Evolutionary conservation across 2,113 vertebrate genomes (phyloP), one percentile per base, ranked within the genome.

Genomic region (Daphoenositta chrysoptera): DNA sequence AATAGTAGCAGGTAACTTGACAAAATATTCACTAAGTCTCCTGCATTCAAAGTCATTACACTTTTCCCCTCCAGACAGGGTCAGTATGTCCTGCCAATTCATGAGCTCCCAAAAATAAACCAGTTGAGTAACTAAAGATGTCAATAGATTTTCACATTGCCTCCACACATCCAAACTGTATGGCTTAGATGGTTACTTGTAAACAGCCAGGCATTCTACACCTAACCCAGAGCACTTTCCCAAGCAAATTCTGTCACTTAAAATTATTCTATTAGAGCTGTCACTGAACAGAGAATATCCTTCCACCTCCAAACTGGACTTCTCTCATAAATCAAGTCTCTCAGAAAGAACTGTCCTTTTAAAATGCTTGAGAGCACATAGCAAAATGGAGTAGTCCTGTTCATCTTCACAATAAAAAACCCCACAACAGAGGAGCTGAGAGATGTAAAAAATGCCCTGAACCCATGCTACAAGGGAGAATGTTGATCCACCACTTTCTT

Each of bases 91-190:
- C 96, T 97, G 95, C 93, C 94, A 96, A 83, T 96, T 94, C 65
- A 83, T 6, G 54, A 92, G 71, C 18, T 94, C 71, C 96, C 90
- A 89, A 93, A 97, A 97, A 97, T 96, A 97, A 96, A 95, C 89
- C 39, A 81, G 87, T 88, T 95, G 95, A 93, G 90, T 96, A 96
- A 95, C 90, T 91, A 22, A 95, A 92, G 83, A 95, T 95, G 92
- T 72, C 72, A 91, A 83, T 79, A 94, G 89, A 93, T 87, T 96
- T 95, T 93, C 89, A 96, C 83, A 68, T 76, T 83, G 84, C 65
- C 91, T 91, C 45, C 64, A 54, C 13, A 5, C 61, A 91, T 53
- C 56, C 76, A 72, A 91, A 96, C 70, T 69, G 53, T 63, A 81
- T 2, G 0, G 48, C 61, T 70, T 86, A 48, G 66, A 78, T 26